A percentile compares a stretch with the other conserved stretches of the same genome.
Evolutionary conservation across 1,140 invertebrate species (phyloP).

Genomic region (Microplitis demolitor): DNA sequence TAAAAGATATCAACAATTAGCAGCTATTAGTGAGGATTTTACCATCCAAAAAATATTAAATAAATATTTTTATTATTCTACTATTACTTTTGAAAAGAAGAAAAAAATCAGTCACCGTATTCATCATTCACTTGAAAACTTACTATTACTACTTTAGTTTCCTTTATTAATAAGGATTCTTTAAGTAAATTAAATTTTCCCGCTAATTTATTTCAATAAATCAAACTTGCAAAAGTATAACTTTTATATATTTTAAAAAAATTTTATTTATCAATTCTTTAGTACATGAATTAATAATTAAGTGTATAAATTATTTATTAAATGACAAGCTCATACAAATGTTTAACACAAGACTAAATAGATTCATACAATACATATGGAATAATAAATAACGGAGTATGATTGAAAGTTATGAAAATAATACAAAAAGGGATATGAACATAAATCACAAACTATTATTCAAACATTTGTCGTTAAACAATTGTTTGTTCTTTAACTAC

Average conservation of each 20-base stretch:
- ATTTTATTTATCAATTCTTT: not conserved
- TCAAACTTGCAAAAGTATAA: no score
- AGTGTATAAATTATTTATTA: conserved; percentile 1
- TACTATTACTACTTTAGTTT: no score
- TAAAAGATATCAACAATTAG: no score
- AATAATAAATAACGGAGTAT: conserved; percentile 18
- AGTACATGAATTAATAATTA: not conserved
- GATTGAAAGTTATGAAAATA: not conserved
- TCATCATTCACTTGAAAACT: no score
- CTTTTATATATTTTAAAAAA: not conserved
- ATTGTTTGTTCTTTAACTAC: not conserved
- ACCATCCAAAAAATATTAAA: no score
- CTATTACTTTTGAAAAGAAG: no score
- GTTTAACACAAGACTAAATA: conserved; percentile 12
- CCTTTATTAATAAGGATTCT: no score
- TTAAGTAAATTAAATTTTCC: no score
- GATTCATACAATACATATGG: conserved; percentile 6
- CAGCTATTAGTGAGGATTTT: no score
- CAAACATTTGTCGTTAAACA: not conserved
- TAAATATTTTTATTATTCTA: no score
- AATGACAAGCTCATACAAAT: conserved; percentile 25
- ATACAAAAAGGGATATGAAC: conserved; percentile 34
- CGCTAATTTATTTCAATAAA: no score
- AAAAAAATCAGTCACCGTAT: no score
- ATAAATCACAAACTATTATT: conserved; percentile 44